Evolutionary conservation across 2,113 vertebrate genomes (phyloP).

Genomic region (Syngnathus typhle): DNA sequence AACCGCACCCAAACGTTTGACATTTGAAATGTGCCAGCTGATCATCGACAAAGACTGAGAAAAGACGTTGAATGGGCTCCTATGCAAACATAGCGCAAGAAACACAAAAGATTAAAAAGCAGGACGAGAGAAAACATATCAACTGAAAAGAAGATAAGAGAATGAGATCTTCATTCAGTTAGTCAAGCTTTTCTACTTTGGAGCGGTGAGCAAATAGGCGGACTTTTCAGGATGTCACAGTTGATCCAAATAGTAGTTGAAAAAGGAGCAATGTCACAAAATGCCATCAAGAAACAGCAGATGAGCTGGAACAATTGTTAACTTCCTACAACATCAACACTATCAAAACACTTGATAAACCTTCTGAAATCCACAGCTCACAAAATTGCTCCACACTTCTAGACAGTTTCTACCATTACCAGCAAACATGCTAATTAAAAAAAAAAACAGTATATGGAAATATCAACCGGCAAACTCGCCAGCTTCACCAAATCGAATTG

Average conservation of each 20-base stretch:
- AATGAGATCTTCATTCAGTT: not conserved
- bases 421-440: not conserved
- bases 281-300: not conserved
- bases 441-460: not conserved
- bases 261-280: not conserved
- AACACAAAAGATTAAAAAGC: conserved; percentile 1
- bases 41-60: not conserved
- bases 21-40: not conserved
- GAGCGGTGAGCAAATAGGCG: not conserved
- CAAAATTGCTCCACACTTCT: not conserved
- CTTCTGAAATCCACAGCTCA: no score
- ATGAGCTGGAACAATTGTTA: not conserved
- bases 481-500: not conserved
- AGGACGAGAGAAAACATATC: not conserved
- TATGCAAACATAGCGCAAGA: not conserved
- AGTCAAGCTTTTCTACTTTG: not conserved
- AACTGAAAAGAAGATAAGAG: not conserved
- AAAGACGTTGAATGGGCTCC: not conserved
- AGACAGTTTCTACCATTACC: not conserved
- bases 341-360: not conserved
- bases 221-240: not conserved
- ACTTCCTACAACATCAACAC: not conserved
- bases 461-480: not conserved
- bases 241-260: not conserved
- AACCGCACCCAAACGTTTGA: not conserved